phyloP scores from a whole-genome alignment of 2,797 vertebrate species.

The Lepus townsendii region DNA sequence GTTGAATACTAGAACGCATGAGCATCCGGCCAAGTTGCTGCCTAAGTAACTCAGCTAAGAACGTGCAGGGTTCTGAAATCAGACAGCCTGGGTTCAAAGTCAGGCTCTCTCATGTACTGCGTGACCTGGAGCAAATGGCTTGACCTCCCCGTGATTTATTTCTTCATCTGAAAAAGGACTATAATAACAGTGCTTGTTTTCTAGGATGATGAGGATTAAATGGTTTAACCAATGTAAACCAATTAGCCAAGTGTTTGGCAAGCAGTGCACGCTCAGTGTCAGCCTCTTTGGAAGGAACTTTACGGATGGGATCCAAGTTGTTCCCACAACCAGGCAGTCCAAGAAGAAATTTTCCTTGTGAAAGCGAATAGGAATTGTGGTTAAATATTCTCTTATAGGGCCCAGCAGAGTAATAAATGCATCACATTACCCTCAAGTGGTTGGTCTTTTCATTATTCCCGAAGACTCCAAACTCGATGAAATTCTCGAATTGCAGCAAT shows the following conservation, averaged over 20 bases:
- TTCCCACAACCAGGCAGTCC: neutral
- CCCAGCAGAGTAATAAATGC: neutral
- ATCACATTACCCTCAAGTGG: neutral
- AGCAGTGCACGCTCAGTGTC: neutral
- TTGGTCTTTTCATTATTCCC: neutral
- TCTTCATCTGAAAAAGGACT: constrained; percentile 7
- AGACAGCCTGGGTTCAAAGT: neutral
- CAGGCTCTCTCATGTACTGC: neutral
- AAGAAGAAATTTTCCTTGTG: neutral
- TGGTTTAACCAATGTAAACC: neutral
- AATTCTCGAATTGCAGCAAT: neutral
- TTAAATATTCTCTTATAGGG: neutral
- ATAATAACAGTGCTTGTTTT: neutral
- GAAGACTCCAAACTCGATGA: constrained; percentile 17
- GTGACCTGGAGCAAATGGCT: neutral
- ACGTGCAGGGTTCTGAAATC: neutral
- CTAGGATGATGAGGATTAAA: neutral
- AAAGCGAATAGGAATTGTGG: constrained; percentile 1
- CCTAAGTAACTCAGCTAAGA: neutral
- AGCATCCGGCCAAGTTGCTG: neutral
- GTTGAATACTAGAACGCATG: neutral
- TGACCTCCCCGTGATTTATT: neutral
- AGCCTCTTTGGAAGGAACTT: neutral
- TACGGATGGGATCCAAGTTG: neutral
- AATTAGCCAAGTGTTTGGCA: neutral